Conservation (phyloP, 2,888 invertebrate species). For the Microplitis deprimator region DNA sequence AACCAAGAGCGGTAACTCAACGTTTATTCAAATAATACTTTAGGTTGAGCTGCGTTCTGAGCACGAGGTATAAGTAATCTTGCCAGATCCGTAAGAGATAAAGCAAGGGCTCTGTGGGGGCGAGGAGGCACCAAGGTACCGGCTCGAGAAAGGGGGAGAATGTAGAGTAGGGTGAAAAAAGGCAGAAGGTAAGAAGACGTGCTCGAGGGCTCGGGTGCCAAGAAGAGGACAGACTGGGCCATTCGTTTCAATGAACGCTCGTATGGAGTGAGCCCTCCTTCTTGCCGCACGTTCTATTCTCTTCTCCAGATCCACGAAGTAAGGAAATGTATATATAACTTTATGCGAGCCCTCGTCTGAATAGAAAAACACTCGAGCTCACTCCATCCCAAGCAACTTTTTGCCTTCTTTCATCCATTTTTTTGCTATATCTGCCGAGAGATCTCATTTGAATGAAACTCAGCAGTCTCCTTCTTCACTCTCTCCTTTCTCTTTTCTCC, state of each 20-base stretch:
- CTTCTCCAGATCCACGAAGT: constrained; percentile 45
- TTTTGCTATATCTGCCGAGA: constrained; percentile 39
- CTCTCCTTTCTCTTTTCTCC: background rate
- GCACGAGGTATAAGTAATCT: constrained; percentile 63
- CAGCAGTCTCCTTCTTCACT: constrained; percentile 41
- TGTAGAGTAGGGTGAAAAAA: constrained; percentile 44
- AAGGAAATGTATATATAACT: constrained; percentile 60
- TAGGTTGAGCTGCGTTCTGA: constrained; percentile 61
- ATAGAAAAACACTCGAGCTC: constrained; percentile 68
- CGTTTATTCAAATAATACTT: constrained; percentile 69
- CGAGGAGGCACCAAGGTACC: constrained; percentile 32
- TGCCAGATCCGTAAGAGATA: constrained; percentile 45
- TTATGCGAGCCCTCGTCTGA: constrained; percentile 63
- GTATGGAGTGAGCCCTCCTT: constrained; percentile 53
- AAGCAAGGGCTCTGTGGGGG: constrained; percentile 39
- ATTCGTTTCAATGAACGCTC: constrained; percentile 69
- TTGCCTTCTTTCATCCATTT: constrained; percentile 13
- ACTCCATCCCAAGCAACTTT: constrained; percentile 45
- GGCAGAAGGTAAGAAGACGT: constrained; percentile 42
- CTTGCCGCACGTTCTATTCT: constrained; percentile 45
- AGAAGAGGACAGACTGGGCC: constrained; percentile 58
- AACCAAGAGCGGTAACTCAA: constrained; percentile 60
- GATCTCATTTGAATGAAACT: constrained; percentile 67
- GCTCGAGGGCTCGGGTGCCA: constrained; percentile 39
- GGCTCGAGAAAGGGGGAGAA: constrained; percentile 13